Evolutionary conservation across 2,797 vertebrate species (phyloP).

Genomic region (Garrulus glandarius): DNA sequence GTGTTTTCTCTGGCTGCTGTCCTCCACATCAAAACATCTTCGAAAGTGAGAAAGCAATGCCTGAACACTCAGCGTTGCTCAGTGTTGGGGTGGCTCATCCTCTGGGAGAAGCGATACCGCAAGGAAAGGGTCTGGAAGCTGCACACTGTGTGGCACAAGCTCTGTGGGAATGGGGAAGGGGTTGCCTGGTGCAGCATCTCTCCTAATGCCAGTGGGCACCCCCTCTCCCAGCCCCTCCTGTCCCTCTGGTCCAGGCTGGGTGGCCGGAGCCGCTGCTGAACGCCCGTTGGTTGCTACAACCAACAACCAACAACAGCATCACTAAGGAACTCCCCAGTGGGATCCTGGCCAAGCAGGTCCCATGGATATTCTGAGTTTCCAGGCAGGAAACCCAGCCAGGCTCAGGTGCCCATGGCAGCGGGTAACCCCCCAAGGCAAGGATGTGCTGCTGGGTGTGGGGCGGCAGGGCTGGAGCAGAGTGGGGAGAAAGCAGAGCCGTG

Average conservation of each 20-base stretch:
- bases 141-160: neutral
- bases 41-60: neutral
- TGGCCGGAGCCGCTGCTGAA: accelerated
- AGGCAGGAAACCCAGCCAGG: neutral
- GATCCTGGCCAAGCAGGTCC: neutral
- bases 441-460: neutral
- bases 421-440: neutral
- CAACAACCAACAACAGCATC: neutral
- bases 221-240: neutral
- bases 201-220: accelerated
- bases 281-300: accelerated
- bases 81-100: neutral
- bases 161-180: neutral
- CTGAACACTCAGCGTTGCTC: neutral
- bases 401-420: accelerated
- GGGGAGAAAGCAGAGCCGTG: neutral
- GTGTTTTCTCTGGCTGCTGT: neutral
- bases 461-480: neutral
- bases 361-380: neutral
- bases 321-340: neutral
- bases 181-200: neutral
- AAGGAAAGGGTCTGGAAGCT: neutral
- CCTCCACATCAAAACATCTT: neutral
- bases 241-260: neutral
- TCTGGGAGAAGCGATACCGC: accelerated